Base-by-base conservation (phyloP, 53 echinoderm and acorn worm species). In the Hippasteria phrygiana region DNA sequence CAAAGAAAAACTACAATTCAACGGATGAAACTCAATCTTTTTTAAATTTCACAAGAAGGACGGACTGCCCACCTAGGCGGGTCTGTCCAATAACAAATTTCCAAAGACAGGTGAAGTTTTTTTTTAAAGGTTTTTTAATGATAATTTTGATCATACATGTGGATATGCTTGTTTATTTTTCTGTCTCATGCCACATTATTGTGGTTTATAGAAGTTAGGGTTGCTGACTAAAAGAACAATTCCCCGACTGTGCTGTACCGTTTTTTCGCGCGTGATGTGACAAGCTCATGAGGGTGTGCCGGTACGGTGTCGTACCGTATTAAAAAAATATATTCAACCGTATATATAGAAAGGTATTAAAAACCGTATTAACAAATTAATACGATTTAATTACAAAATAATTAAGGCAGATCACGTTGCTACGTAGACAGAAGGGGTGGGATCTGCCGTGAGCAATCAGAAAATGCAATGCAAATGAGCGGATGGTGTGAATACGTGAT, bases 41-140 rank as follows among this genome's bases (percentile, higher is more conserved):
- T 84, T 84, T 84, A 1, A 84, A 84, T 84, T 84, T 84, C 34
- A 70, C 84, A 5, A 84, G 84, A 50, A 53, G 84, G 84, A 71
- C 50, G 84, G 84, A 84, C 84, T 45, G 51, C 84, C 54, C 24
- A 2, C 9, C 26, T 37, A 46, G 69, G 50, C 47, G 45, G n/a
- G 84, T 69, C 71, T 43, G 35, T 50, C 84, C 51, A 73, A n/a
- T n/a, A n/a, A 43, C 26, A n/a, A 43, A 67, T 67, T 4, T 6
- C 36, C 5, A 27, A 78, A 78, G 16, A 38, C 38, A 56, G 18
- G 20, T 62, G 5, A 14, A 18, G 5, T 62, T 14, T 62, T 20
- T 62, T 18, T 62, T 5, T 20, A 18, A 11, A 11, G 18, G 4
- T 20, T 62, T 14, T 62, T 20, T 14, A 20, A 62, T 62, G 18